Evolutionary conservation across 2,113 vertebrate species (phyloP), one percentile per base, ranked within the genome.

Genomic region (western clawed frog (Xenopus tropicalis)): DNA sequence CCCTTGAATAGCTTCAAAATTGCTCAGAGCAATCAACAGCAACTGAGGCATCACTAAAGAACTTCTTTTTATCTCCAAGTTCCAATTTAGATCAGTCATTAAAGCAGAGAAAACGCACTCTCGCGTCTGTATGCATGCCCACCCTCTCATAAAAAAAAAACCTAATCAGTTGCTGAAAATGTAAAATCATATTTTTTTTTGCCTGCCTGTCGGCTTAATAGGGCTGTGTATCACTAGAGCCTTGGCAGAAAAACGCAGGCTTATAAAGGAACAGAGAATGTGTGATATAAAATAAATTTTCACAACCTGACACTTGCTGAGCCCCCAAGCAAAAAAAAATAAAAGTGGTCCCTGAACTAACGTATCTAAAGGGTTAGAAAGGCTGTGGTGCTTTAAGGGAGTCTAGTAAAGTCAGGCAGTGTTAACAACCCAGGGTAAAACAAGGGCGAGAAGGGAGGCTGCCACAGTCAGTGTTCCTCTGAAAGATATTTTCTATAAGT

Each of bases 21-120:
- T 91, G 90, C 88, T 88, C 81, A 81, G 82, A 88, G 88, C 89
- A 90, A 90, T 92, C 91, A 90, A 89, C 88, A 87, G 86, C 86
- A 91, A 88, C 90, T 85, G 86, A 91, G 87, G 87, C 88, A 91
- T 93, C 88, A 86, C 89, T 91, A 87, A 91, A 91, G 86, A 90
- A 91, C 86, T 87, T 89, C 85, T 87, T 91, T 75, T 90, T 90
- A 90, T 91, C 88, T 89, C 83, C 85, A 83, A 87, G 88, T 81
- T 89, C 87, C 91, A 91, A 90, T 92, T 93, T 90, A 90, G 88
- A 90, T 86, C 87, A 87, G 88, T 90, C 90, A 92, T 93, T 90
- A 90, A 90, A 88, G 86, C 85, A 82, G 84, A 90, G 89, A 86
- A 89, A 90, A 83, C 85, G 85, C 83, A 80, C 86, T 83, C 86